Evolutionary conservation across 1,140 invertebrate genomes (phyloP).

Genomic region (Coboldia fuscipes): DNA sequence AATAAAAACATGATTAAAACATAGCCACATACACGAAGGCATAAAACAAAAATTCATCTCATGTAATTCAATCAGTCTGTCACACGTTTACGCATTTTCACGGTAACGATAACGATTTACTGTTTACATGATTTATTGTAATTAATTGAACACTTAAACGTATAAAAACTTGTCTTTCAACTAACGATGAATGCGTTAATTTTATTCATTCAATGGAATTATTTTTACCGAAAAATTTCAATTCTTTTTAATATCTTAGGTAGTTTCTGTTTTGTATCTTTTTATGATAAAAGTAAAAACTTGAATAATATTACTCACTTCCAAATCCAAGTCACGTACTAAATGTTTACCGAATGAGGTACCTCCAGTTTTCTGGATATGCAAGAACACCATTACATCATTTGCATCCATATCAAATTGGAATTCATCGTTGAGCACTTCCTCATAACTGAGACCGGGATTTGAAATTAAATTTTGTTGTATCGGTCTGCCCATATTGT

Average conservation of each 20-base stretch:
- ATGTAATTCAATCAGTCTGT: no score
- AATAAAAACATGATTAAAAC: not conserved
- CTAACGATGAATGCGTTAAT: no score
- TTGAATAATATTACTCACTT: constrained; percentile 22
- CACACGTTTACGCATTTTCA: no score
- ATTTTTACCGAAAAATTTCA: no score
- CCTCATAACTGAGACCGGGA: constrained; percentile 49
- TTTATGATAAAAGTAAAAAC: not conserved
- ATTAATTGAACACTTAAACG: no score
- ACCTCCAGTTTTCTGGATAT: constrained; percentile 82
- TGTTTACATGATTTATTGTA: no score
- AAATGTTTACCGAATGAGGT: constrained; percentile 91
- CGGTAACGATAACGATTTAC: no score
- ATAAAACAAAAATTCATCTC: not conserved
- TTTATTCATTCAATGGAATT: no score
- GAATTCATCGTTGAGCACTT: constrained; percentile 66
- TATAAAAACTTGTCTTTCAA: no score
- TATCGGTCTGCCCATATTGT: constrained; percentile 7
- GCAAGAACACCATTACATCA: constrained; percentile 95
- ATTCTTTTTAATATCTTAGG: no score
- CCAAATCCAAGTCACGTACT: constrained; percentile 77
- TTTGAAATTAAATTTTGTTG: constrained; percentile 21
- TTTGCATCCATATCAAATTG: constrained; percentile 72
- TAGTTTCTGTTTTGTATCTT: no score
- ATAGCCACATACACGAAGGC: not conserved